Evolutionary conservation across 1,140 invertebrate genomes (phyloP).

Genomic region (Leguminivora glycinivorella): DNA sequence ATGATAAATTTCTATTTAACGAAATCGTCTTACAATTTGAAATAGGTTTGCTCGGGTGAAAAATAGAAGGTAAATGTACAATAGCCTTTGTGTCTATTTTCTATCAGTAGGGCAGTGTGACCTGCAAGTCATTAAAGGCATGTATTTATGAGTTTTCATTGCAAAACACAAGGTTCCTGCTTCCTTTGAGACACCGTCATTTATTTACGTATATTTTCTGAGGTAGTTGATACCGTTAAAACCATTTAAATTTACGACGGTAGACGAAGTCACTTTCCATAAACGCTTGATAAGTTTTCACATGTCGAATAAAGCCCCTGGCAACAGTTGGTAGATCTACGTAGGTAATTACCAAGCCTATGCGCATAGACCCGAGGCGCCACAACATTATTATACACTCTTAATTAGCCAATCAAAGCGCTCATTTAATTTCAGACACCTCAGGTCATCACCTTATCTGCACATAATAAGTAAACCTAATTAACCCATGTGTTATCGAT

Average conservation of each 20-base stretch:
- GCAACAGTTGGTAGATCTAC: too few species aligned
- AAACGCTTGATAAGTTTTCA: too few species aligned
- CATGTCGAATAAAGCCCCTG: too few species aligned
- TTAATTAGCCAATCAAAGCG: background rate
- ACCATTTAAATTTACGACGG: too few species aligned
- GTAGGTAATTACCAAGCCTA: too few species aligned
- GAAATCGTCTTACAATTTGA: background rate
- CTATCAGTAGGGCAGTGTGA: slow-evolving; percentile 48
- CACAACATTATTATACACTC: background rate
- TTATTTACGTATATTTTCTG: too few species aligned
- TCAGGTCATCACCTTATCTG: slow-evolving; percentile 11
- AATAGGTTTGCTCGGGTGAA: background rate
- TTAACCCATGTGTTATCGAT: slow-evolving; percentile 17
- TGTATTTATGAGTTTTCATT: background rate
- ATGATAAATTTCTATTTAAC: background rate
- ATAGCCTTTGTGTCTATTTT: slow-evolving; percentile 21
- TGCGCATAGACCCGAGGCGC: background rate
- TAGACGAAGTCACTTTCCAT: too few species aligned
- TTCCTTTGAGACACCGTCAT: too few species aligned
- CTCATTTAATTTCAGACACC: slow-evolving; percentile 5
- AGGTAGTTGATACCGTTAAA: too few species aligned
- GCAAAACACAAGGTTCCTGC: background rate
- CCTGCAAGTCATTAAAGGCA: slow-evolving; percentile 15
- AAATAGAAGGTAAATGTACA: slow-evolving; percentile 13
- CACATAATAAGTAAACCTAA: slow-evolving; percentile 2